These are phyloP conservation scores for Natrix natrix DNA, from an alignment of 2,797 vertebrate genomes.

Conservation along the genomic window DNA sequence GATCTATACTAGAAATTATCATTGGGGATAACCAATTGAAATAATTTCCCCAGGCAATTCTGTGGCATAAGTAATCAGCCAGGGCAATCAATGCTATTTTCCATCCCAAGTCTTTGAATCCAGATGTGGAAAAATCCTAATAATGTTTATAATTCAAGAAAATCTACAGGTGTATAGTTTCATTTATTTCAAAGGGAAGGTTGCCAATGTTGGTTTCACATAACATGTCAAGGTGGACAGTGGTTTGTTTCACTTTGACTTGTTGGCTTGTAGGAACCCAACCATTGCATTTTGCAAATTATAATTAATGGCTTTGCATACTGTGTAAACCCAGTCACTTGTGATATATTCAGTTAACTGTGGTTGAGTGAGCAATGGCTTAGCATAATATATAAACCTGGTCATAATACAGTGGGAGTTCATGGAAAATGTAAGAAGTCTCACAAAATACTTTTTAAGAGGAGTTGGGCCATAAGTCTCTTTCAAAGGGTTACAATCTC, in stretches of 20 bases:
- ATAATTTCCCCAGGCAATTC: neutral
- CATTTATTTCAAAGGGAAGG: neutral
- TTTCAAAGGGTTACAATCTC: neutral
- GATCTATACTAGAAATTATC: neutral
- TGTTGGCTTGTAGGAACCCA: neutral
- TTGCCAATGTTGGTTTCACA: neutral
- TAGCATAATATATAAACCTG: neutral
- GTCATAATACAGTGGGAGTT: neutral
- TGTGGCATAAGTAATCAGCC: neutral
- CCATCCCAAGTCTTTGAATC: neutral
- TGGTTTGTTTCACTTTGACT: neutral
- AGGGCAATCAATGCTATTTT: neutral
- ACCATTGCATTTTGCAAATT: neutral
- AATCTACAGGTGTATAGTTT: neutral
- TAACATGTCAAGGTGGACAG: neutral
- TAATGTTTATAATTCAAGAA: neutral
- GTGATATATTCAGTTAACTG: neutral
- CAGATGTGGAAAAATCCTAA: neutral
- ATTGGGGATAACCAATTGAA: neutral
- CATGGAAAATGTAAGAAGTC: neutral
- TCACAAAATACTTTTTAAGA: neutral
- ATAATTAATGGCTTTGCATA: neutral
- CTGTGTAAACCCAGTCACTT: neutral
- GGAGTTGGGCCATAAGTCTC: neutral
- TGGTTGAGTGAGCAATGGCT: neutral